Base-by-base conservation (phyloP, 2,797 vertebrate species). In the Peromyscus nudipes region DNA sequence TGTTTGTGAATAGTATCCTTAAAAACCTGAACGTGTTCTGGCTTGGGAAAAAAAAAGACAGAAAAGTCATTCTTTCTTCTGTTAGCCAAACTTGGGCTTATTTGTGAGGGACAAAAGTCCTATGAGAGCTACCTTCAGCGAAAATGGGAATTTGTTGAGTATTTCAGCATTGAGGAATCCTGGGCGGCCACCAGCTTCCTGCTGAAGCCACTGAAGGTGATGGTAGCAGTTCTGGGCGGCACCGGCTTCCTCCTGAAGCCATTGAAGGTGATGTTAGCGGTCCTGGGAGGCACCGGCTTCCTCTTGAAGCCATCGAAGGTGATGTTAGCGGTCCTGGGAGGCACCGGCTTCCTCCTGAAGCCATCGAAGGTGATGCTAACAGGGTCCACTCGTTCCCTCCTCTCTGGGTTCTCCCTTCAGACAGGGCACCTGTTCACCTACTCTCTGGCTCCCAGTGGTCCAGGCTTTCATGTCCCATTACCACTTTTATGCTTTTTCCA, bases 331-430 rank as follows among this genome's bases (percentile, higher is more conserved):
- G 16, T n/a, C 25, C 80, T 60, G 55, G 7, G 43, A 12, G 19
- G 71, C 4, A 3, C 11, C 8, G 57, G 19, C 57, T 83, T 69
- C 31, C 3, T 80, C 43, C 31, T 71, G 40, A 81, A 57, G 14
- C 21, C 62, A 0, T 23, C 37, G 40, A 37, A 13, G 0, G 43
- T 0, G 0, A 43, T 16, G 7, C 2, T 6, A 31, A 29, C 23
- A 37, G 46, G 31, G 6, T 27, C 55, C 25, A 67, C 62, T 25
- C 40, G 34, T 43, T 14, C 62, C 89, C 31, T 80, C 6, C n/a
- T 82, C 31, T 62, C 16, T 2, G 43, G 16, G 25, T 25, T 88
- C 11, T 29, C 11, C 34, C 67, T 73, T 79, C 60, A 69, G 77
- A 4, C n/a, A n/a, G 25, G 0, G 1, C 5, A 0, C 40, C n/a